Conservation (phyloP, 2,797 vertebrate species). For the Gallinago stenura region DNA sequence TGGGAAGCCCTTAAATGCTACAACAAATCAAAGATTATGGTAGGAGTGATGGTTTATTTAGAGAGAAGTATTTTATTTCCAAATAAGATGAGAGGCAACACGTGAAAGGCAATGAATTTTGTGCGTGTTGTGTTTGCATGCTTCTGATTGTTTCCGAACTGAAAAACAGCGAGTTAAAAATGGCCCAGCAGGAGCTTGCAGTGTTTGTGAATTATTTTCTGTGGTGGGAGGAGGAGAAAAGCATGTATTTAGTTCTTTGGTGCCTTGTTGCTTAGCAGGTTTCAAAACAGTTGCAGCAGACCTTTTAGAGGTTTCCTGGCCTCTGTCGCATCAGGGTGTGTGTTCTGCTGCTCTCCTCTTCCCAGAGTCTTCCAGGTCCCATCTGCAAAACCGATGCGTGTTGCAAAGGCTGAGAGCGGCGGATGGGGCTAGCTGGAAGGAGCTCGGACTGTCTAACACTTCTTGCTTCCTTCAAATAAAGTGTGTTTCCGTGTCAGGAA, state of each 20-base stretch:
- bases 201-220: neutral
- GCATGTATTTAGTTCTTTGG: neutral
- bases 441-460: neutral
- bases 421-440: neutral
- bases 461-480: constrained; percentile 9
- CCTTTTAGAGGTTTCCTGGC: neutral
- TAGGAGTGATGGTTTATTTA: neutral
- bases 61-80: neutral
- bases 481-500: neutral
- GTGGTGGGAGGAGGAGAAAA: neutral
- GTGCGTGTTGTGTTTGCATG: neutral
- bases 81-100: neutral
- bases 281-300: neutral
- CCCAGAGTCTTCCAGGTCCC: neutral
- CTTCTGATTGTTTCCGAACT: neutral
- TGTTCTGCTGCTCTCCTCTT: neutral
- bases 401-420: neutral
- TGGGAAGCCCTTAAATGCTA: neutral
- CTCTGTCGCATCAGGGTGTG: accelerated
- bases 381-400: neutral
- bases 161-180: neutral
- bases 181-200: neutral
- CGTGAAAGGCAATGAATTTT: neutral
- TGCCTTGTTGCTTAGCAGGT: neutral
- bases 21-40: neutral